phyloP scores from a whole-genome alignment of 2,797 vertebrate genomes.

The Micropoecilia bifurca region DNA sequence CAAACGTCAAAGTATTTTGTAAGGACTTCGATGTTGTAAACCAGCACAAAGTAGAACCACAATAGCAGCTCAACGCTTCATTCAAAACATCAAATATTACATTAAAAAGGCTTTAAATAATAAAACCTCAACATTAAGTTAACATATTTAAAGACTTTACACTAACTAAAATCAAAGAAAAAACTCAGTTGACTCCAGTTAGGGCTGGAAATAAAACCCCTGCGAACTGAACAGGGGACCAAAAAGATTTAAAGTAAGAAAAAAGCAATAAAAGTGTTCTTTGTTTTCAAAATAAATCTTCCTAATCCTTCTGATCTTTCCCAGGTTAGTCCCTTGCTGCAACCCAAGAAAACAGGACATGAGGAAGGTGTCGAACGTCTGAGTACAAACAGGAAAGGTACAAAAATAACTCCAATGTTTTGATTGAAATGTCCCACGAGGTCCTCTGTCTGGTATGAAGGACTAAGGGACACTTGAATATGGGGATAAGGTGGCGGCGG shows the following conservation, averaged over 20 bases:
- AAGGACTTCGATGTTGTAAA: background rate
- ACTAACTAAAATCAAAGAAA: background rate
- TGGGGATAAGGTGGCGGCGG: conserved; percentile 63
- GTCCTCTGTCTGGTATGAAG: conserved; percentile 42
- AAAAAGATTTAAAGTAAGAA: background rate
- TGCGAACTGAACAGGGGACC: background rate
- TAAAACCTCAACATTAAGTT: background rate
- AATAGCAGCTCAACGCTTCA: background rate
- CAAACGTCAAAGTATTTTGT: background rate
- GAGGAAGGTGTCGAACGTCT: conserved; percentile 20
- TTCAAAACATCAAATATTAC: background rate
- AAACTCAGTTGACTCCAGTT: background rate
- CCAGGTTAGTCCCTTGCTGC: conserved; percentile 37
- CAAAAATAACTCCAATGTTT: conserved; percentile 24
- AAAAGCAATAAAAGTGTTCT: background rate
- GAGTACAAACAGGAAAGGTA: conserved; percentile 20
- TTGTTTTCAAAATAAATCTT: conserved; percentile 3
- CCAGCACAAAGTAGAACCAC: background rate
- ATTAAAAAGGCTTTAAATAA: no score
- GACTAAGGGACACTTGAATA: conserved; percentile 59
- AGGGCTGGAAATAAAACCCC: background rate
- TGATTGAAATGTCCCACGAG: conserved; percentile 58
- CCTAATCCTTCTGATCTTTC: conserved; percentile 6
- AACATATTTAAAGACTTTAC: background rate
- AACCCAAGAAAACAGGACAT: conserved; percentile 25